These are phyloP conservation scores for Azorinus chamasolen DNA, from an alignment of 2,888 invertebrate genomes.

Conservation along the genomic window DNA sequence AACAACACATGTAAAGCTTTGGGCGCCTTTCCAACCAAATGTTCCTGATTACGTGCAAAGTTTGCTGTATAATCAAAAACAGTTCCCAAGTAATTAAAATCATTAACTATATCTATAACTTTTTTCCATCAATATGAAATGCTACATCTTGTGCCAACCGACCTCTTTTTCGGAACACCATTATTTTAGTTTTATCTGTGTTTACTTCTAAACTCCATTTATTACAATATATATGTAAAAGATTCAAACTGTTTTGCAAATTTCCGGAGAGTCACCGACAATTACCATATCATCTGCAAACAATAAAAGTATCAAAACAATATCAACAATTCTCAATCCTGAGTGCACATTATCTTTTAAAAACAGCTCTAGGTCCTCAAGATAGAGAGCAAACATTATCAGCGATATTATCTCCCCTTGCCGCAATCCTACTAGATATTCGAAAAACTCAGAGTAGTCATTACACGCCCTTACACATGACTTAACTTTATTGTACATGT, in stretches of 20 bases:
- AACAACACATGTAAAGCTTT: slow-evolving; percentile 16
- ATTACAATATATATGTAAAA: slow-evolving; percentile 3
- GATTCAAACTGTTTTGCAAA: slow-evolving; percentile 9
- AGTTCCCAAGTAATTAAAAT: slow-evolving; percentile 23
- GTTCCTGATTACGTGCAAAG: slow-evolving; percentile 5
- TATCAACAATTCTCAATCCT: slow-evolving; percentile 1
- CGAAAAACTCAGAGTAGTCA: too few relatives aligned
- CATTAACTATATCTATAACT: slow-evolving; percentile 2
- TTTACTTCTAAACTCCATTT: slow-evolving; percentile 19
- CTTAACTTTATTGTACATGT: slow-evolving; percentile 5
- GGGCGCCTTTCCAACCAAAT: too few relatives aligned
- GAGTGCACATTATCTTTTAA: slow-evolving; percentile 2
- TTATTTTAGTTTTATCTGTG: slow-evolving; percentile 8
- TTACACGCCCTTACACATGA: slow-evolving; percentile 4
- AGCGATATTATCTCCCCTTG: too few relatives aligned
- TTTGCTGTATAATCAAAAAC: slow-evolving; percentile 9
- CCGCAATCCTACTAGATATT: too few relatives aligned
- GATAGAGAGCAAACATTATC: slow-evolving; percentile 13
- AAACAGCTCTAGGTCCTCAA: slow-evolving; percentile 5
- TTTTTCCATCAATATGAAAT: slow-evolving; percentile 2
- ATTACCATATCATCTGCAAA: slow-evolving; percentile 27
- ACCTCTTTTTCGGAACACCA: slow-evolving; percentile 19
- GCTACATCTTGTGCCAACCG: slow-evolving; percentile 1
- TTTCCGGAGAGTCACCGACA: slow-evolving; percentile 2
- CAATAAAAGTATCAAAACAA: slow-evolving; percentile 18